Evolutionary conservation across 1,140 invertebrate genomes (phyloP).

Genomic region (Elymnias hypermnestra): DNA sequence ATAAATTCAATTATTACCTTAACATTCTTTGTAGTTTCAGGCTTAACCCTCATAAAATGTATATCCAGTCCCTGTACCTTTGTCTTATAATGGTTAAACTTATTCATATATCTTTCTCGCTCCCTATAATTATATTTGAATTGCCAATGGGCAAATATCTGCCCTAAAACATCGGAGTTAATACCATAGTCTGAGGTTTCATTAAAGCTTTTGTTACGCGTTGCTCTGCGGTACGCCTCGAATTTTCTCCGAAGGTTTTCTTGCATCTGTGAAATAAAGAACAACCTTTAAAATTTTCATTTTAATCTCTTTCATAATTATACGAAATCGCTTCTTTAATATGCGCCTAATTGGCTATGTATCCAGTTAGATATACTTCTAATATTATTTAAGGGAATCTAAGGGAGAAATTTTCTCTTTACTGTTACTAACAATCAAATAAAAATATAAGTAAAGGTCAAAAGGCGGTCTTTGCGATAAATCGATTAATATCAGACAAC

Average conservation of each 20-base stretch:
- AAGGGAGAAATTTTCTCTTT: no score
- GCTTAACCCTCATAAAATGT: conserved; percentile 81
- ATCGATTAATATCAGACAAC: no score
- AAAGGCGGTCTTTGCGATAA: no score
- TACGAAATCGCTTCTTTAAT: no score
- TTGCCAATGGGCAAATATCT: conserved; percentile 83
- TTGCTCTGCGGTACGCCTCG: conserved; percentile 34
- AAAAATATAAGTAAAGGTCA: no score
- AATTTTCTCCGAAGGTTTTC: conserved; percentile 42
- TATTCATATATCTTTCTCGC: conserved; percentile 81
- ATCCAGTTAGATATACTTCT: no score
- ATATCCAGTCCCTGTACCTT: conserved; percentile 83
- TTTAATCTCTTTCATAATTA: no score
- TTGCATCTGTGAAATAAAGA: no score
- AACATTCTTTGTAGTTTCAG: conserved; percentile 66
- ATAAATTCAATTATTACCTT: conserved; percentile 36
- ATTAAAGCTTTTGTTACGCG: conserved; percentile 32
- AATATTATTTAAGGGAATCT: no score
- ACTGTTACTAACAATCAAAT: no score
- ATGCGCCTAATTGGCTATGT: no score
- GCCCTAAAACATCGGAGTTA: conserved; percentile 78
- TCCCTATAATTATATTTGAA: conserved; percentile 84
- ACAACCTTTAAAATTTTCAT: no score
- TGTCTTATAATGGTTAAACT: conserved; percentile 83
- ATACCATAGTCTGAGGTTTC: conserved; percentile 79